Evolutionary conservation across 1,140 invertebrate species (phyloP), one percentile per base, ranked within the genome.

Genomic region (Eubasilissa regina): DNA sequence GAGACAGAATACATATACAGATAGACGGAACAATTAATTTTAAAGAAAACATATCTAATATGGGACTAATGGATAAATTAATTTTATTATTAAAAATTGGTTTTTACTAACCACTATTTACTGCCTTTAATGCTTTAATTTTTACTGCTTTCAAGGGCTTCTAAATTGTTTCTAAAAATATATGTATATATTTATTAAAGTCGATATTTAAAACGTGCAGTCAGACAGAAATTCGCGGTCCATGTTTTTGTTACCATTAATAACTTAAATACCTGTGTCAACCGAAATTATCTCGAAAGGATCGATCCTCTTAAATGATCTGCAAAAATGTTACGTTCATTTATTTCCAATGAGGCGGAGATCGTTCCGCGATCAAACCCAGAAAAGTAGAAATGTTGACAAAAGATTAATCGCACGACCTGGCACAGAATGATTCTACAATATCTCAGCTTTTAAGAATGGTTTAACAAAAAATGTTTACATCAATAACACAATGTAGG

Each of bases 381-480:
- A 55, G 6, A 55, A 53, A 73, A 53, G 75, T 13, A 51, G n/a
- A 70, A 70, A 68, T 10, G 45, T 53, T 78, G 77, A 78, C 64
- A 78, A 55, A 11, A 78, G 68, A 78, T 78, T 78, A 78, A 78
- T 78, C 58, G 55, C 15, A 8, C 35, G 44, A 78, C 66, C 45
- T 47, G 66, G 21, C 13, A 25, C 15, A 6, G 64, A 72, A 70
- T 78, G 64, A 73, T 70, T 73, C 47, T 73, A 78, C 77, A 78
- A 47, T 78, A 70, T 78, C 64, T 73, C 53, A 58, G 19, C 77
- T 60, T 60, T 73, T 64, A 58, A 78, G 66, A 78, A 78, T 78
- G 66, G 66, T 72, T 64, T 17, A 21, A 62, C 48, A 66, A 78
- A 78, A 78, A 78, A 78, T 78, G 77, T 78, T 78, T 78, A 78